phyloP scores from a whole-genome alignment of 30 jellyfish, hydroid and myxozoan genomes.

The Mastigias papua region DNA sequence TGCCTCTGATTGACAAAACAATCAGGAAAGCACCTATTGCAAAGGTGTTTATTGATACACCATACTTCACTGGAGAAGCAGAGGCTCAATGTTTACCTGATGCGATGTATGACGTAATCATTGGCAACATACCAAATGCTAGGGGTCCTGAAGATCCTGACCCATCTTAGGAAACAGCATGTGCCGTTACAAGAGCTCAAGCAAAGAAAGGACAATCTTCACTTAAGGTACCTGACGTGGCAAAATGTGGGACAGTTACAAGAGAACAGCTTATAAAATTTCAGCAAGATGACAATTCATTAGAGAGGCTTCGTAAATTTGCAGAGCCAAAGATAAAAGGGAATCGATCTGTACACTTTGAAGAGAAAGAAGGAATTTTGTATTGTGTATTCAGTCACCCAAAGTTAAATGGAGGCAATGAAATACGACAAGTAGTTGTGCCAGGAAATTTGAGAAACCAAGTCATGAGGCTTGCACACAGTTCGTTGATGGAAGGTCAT shows the following conservation, averaged over 20 bases:
- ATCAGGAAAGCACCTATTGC: constrained; percentile 59
- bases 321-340: constrained; percentile 52
- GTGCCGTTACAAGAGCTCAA: constrained; percentile 43
- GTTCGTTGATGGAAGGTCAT: constrained; percentile 69
- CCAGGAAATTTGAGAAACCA: constrained; percentile 42
- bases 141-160: constrained; percentile 51
- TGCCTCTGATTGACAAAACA: constrained; percentile 51
- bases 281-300: constrained; percentile 54
- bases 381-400: constrained; percentile 40
- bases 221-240: constrained; percentile 44
- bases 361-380: constrained; percentile 31
- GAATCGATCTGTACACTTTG: constrained; percentile 38
- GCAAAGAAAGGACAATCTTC: constrained; percentile 50
- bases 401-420: constrained; percentile 39
- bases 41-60: constrained; percentile 42
- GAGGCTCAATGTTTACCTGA: constrained; percentile 55
- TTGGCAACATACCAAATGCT: constrained; percentile 69
- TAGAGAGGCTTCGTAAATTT: constrained; percentile 58
- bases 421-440: constrained; percentile 36
- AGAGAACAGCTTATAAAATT: constrained; percentile 50
- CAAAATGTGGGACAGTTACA: constrained; percentile 38
- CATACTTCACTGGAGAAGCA: constrained; percentile 43
- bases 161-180: constrained; percentile 48
- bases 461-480: constrained; percentile 52
- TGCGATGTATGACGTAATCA: constrained; percentile 64